phyloP scores from a whole-genome alignment of 1,140 invertebrate genomes.

The Orius insidiosus region DNA sequence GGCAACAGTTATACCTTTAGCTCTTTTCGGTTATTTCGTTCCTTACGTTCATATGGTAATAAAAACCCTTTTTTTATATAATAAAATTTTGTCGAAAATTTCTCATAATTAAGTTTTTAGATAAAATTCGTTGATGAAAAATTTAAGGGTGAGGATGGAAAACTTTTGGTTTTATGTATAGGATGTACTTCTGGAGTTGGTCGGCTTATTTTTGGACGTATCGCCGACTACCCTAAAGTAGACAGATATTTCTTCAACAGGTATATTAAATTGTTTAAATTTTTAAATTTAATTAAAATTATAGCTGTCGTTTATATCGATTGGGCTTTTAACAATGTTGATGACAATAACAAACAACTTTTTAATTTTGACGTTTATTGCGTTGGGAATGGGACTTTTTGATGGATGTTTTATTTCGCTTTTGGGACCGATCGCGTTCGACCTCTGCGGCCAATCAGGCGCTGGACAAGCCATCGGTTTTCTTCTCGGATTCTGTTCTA shows the following conservation, averaged over 20 bases:
- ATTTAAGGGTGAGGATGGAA: constrained; percentile 45
- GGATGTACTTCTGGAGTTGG: constrained; percentile 73
- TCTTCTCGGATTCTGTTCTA: constrained; percentile 66
- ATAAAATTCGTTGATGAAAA: constrained; percentile 48
- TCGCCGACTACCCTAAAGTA: constrained; percentile 62
- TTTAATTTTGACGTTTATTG: constrained; percentile 44
- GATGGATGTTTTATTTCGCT: constrained; percentile 89
- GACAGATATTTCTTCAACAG: constrained; percentile 71
- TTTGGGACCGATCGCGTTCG: constrained; percentile 81
- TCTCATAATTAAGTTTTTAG: constrained; percentile 23
- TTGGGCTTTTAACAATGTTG: constrained; percentile 64
- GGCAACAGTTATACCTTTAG: constrained; percentile 64
- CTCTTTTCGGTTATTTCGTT: constrained; percentile 84
- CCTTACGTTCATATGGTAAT: constrained; percentile 78
- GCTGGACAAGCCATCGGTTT: constrained; percentile 86
- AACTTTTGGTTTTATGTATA: constrained; percentile 68
- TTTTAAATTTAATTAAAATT: constrained; percentile 16
- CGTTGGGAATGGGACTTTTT: constrained; percentile 68
- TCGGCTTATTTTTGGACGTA: constrained; percentile 63
- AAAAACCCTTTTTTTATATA: constrained; percentile 12
- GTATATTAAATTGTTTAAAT: constrained; percentile 20
- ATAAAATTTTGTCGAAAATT: not conserved
- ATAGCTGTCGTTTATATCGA: constrained; percentile 62
- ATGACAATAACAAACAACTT: constrained; percentile 52
- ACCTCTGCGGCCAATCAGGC: constrained; percentile 65